A percentile compares a stretch with the other conserved stretches of the same genome.
These are phyloP conservation scores for Himalopsyche phryganea DNA, from an alignment of 1,140 invertebrate species.

Conservation along the genomic window DNA sequence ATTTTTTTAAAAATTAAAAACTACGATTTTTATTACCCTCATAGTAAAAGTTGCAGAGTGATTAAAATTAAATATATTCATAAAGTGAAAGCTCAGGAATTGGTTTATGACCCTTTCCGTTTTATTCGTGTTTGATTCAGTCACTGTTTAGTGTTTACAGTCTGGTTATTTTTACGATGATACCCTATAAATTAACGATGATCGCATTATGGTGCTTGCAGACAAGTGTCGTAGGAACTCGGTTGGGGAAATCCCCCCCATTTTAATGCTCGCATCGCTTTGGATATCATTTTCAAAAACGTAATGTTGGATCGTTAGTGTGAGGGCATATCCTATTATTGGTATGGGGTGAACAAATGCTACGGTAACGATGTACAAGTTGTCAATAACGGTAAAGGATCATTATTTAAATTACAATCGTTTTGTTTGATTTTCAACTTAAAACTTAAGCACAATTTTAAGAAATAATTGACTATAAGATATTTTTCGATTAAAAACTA, in stretches of 20 bases:
- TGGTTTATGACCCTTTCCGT: conserved; percentile 17
- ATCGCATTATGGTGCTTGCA: conserved; percentile 12
- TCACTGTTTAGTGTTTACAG: conserved; percentile 15
- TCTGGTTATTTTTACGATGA: conserved; percentile 26
- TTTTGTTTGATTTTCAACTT: no score
- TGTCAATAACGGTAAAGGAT: no score
- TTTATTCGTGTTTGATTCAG: conserved; percentile 20
- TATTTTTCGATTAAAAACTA: no score
- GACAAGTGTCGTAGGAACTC: neutral
- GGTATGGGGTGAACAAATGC: neutral
- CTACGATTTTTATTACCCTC: neutral
- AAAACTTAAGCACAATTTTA: no score
- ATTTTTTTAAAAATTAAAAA: no score
- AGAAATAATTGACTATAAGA: no score
- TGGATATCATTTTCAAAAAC: conserved; percentile 16
- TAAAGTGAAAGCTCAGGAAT: conserved; percentile 16
- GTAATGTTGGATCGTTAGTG: conserved; percentile 19
- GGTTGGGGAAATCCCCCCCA: neutral
- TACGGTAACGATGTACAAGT: no score
- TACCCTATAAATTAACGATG: conserved; percentile 26
- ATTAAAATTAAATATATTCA: neutral
- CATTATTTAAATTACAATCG: no score
- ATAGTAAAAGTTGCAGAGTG: neutral
- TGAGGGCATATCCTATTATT: neutral
- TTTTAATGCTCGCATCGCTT: conserved; percentile 13